phyloP scores from a whole-genome alignment of 2,888 invertebrate genomes.

The Capitulum mitella region DNA sequence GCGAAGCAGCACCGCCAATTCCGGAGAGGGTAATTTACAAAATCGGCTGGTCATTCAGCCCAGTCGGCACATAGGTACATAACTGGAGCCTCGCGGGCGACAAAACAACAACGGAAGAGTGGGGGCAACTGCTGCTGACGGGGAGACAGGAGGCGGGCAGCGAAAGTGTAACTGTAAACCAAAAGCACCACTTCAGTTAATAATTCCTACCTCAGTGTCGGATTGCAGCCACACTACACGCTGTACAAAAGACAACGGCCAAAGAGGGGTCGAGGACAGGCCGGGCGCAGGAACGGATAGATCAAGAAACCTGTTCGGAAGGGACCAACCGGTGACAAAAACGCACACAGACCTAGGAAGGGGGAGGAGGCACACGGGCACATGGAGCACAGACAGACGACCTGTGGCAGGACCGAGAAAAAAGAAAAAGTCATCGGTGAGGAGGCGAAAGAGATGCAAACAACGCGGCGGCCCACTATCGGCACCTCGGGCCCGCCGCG shows the following conservation, averaged over 20 bases:
- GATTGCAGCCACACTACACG: background rate
- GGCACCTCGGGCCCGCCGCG: background rate
- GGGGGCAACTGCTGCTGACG: background rate
- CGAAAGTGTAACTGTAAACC: background rate
- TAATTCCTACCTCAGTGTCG: background rate
- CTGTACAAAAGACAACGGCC: slow-evolving; percentile 12
- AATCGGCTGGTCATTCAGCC: background rate
- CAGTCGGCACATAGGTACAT: background rate
- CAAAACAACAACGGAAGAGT: background rate
- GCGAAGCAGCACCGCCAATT: background rate
- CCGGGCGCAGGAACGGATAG: background rate
- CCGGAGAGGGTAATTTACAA: background rate
- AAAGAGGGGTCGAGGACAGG: background rate
- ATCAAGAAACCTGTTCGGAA: background rate
- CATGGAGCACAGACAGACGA: background rate
- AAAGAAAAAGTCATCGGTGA: background rate
- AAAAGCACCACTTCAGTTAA: slow-evolving; percentile 13
- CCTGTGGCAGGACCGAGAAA: background rate
- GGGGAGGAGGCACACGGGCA: no score
- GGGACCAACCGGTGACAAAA: background rate
- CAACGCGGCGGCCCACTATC: background rate
- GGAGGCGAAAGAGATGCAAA: background rate
- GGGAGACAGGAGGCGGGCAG: background rate
- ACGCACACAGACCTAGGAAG: no score
- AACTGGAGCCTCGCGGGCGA: background rate